Conservation (phyloP, 2,888 invertebrate genomes). For the Acrobasis repandana region DNA sequence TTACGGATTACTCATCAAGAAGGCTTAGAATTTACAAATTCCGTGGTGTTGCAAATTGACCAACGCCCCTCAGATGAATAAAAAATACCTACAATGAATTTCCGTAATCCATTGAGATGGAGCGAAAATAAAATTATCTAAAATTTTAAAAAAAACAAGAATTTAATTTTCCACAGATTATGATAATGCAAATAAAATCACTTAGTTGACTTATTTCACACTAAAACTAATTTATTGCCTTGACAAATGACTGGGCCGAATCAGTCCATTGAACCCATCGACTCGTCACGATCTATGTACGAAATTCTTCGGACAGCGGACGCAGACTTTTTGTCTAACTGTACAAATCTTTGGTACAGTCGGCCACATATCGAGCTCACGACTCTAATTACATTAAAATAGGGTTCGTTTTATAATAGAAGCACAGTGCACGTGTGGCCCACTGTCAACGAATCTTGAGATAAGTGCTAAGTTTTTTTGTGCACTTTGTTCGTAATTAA, state of each 20-base stretch:
- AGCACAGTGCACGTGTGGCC: too few relatives aligned
- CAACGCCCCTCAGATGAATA: neutral
- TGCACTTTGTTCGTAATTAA: neutral
- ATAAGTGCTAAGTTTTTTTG: constrained; percentile 22
- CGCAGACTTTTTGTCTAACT: constrained; percentile 40
- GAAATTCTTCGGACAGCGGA: constrained; percentile 42
- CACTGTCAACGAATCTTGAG: neutral
- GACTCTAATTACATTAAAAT: too few relatives aligned
- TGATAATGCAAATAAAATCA: constrained; percentile 7
- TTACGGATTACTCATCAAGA: too few relatives aligned
- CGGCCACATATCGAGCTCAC: too few relatives aligned
- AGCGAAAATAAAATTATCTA: neutral
- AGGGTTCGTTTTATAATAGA: too few relatives aligned
- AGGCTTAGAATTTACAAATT: neutral
- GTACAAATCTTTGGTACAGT: constrained; percentile 31
- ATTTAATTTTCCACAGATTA: constrained; percentile 10
- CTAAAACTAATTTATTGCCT: constrained; percentile 30
- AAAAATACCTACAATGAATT: neutral
- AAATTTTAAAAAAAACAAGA: neutral
- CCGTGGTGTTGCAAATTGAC: neutral
- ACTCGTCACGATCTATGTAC: constrained; percentile 56
- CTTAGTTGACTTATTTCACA: constrained; percentile 12
- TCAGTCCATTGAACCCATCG: constrained; percentile 48
- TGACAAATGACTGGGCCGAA: constrained; percentile 27
- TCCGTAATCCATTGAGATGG: neutral